These are phyloP conservation scores for Hermetia illucens DNA, from an alignment of 1,140 invertebrate species.

Conservation along the genomic window DNA sequence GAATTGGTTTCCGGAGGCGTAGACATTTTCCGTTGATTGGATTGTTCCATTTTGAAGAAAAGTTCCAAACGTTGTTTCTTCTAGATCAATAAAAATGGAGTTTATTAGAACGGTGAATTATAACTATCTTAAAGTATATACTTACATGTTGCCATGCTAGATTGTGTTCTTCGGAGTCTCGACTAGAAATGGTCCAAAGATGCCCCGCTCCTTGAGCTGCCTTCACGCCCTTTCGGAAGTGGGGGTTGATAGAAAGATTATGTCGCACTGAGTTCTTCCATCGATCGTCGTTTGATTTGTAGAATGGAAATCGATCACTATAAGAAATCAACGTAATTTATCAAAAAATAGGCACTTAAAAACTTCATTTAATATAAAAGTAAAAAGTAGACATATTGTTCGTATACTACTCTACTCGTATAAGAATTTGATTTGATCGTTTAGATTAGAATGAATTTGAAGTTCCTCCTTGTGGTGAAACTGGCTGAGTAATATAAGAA, in stretches of 20 bases:
- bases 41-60: slow-evolving; percentile 29
- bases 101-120: neutral
- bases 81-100: slow-evolving; percentile 9
- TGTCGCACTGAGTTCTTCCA: slow-evolving; percentile 85
- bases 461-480: no score
- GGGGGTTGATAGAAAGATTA: slow-evolving; percentile 77
- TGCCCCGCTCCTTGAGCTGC: slow-evolving; percentile 72
- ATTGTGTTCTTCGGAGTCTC: slow-evolving; percentile 32
- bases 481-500: no score
- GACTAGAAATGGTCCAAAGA: slow-evolving; percentile 65
- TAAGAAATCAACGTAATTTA: slow-evolving; percentile 22
- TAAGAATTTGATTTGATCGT: no score
- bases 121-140: neutral
- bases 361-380: neutral
- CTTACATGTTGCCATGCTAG: slow-evolving; percentile 30
- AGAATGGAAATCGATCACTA: slow-evolving; percentile 73
- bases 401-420: no score
- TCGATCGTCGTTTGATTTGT: slow-evolving; percentile 71
- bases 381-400: neutral
- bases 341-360: no score
- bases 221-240: slow-evolving; percentile 73
- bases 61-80: slow-evolving; percentile 30
- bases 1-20: slow-evolving; percentile 7
- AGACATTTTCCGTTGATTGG: slow-evolving; percentile 17
- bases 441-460: no score